A percentile compares a stretch with the other conserved stretches of the same genome.
phyloP scores from a whole-genome alignment of 1,140 invertebrate species.

The Drosophila nasuta region DNA sequence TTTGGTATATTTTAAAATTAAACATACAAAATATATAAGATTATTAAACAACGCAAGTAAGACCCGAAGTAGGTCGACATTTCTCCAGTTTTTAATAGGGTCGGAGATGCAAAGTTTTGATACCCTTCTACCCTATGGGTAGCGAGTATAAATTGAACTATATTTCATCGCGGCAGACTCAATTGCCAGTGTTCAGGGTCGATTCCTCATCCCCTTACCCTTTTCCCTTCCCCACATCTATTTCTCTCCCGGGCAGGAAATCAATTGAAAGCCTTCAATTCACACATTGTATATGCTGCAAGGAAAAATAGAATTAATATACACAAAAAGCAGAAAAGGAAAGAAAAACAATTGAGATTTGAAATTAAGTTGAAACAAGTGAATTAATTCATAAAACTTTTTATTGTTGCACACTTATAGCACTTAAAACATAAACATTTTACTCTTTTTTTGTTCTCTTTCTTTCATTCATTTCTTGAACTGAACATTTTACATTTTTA shows the following conservation, averaged over 20 bases:
- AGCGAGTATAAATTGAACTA: too few relatives aligned
- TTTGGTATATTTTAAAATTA: too few relatives aligned
- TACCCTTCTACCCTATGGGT: too few relatives aligned
- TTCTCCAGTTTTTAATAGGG: too few relatives aligned
- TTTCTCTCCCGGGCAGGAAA: conserved; percentile 10
- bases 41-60: too few relatives aligned
- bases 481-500: background rate
- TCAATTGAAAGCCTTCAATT: conserved; percentile 31
- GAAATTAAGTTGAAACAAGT: conserved; percentile 36
- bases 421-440: conserved; percentile 61
- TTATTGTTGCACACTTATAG: conserved; percentile 65
- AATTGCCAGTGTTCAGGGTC: conserved; percentile 30
- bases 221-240: background rate
- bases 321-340: background rate
- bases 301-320: background rate
- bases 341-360: conserved; percentile 1
- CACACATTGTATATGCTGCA: conserved; percentile 31
- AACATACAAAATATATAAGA: too few relatives aligned
- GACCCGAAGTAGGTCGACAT: too few relatives aligned
- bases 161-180: conserved; percentile 3
- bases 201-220: background rate
- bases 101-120: too few relatives aligned
- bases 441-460: conserved; percentile 33
- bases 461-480: conserved; percentile 10
- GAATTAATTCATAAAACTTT: conserved; percentile 60